Evolutionary conservation across 2,888 invertebrate species (phyloP), one percentile per base, ranked within the genome.

Genomic region (Gisinianus flammeolus): DNA sequence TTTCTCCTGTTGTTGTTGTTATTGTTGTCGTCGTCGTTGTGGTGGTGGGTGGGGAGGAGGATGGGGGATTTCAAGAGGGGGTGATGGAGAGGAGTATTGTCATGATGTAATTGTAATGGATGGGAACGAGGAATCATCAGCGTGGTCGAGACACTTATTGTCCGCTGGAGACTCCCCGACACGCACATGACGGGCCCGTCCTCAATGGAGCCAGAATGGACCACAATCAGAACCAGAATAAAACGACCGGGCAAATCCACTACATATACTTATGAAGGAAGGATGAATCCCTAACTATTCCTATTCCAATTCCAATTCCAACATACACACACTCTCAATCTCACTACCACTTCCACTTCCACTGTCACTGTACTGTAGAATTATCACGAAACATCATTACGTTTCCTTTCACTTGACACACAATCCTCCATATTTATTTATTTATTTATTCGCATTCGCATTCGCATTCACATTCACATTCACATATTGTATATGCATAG

Each of bases 161-260:
- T 62, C 62, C 62, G 16, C 62, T 26, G 24, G 28, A 26, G 62
- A 62, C 24, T 62, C 62, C 12, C 24, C 62, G 44, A 44, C 44
- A 44, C 44, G 16, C 44, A 62, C 62, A 62, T 62, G 62, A 62
- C 62, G 28, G n/a, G n/a, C n/a, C n/a, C n/a, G n/a, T n/a, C n/a
- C n/a, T n/a, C n/a, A n/a, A n/a, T n/a, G n/a, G 26, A 62, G 62
- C 62, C 62, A 62, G 62, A 62, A 62, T 62, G 1, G 10, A 62
- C 62, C 26, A 24, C 44, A 44, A 44, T 44, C 19, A 44, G 12
- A 16, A 44, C 44, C 12, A 44, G 12, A 16, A 44, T 44, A 16
- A 1, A 44, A 16, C 44, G 19, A 12, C 12, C 44, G 19, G 19
- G 2, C 44, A 44, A 12, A 44, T 16, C 19, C 8, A 44, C 8